Base-by-base conservation (phyloP, 2,113 vertebrate species). In the Strix uralensis region DNA sequence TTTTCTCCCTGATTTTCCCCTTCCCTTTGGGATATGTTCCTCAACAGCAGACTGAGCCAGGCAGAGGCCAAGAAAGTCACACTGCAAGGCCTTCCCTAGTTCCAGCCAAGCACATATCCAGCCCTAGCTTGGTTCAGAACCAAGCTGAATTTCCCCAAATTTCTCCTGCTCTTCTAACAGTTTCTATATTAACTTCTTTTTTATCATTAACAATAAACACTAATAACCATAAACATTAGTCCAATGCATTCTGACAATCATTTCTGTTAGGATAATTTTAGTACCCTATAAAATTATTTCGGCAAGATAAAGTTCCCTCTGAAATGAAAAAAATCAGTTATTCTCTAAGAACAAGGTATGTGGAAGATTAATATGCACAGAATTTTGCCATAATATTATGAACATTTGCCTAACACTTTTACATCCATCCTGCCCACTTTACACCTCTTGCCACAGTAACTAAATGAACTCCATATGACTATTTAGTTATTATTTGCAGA, bases 261-360 rank as follows among this genome's bases (percentile, higher is more conserved):
- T 81, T 95, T 97, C 29, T 95, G 34, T 79, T 72, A 75, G 61
- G 38, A 89, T 72, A 79, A 92, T 75, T 95, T 91, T 78, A 84
- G 57, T 63, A 77, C 4, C 5, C 21, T 55, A 65, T 40, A 75
- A 74, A 92, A 95, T 81, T 72, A 70, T 89, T 96, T 85, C 2
- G 1, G 49, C 2, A 2, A 74, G 63, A 72, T 52, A 83, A 74
- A 84, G 25, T 74, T 88, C 55, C 75, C 36, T 59, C 52, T 77
- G 85, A 82, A 95, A 74, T 4, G 7, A 17, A 34, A 14, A 14
- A 54, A 86, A 74, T 44, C 27, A 15, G 26, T 46, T 92, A 57
- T 61, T 81, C 7, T 57, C 25, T 38, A 58, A 42, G 42, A 86
- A 59, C 5, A 67, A 92, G 27, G 10, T 49, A 30, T 12, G 26